A percentile compares a stretch with the other conserved stretches of the same genome.
Conservation (phyloP, 2,888 invertebrate genomes). For the Pyralis farinalis region DNA sequence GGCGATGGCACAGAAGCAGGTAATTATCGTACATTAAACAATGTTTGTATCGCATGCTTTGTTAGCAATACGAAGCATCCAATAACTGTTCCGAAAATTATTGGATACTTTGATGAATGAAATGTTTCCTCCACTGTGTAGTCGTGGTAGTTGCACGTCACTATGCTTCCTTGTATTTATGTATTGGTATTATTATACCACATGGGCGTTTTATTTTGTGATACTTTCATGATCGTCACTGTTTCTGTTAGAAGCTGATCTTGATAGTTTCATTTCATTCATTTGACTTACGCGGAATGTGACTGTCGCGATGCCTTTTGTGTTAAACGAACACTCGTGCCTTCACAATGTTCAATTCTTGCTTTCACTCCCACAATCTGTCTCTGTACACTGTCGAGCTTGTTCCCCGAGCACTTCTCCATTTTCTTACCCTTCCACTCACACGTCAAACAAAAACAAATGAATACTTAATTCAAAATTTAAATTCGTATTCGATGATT, state of each 20-base stretch:
- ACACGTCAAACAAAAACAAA: constrained; percentile 42
- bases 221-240: constrained; percentile 79
- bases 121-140: constrained; percentile 47
- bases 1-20: constrained; percentile 98
- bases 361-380: constrained; percentile 69
- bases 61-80: constrained; percentile 29
- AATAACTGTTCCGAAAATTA: constrained; percentile 19
- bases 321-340: constrained; percentile 55
- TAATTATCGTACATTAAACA: constrained; percentile 65
- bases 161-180: constrained; percentile 63
- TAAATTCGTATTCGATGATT: constrained; percentile 24
- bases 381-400: constrained; percentile 70
- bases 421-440: constrained; percentile 45
- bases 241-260: constrained; percentile 78
- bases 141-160: constrained; percentile 58
- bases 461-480: constrained; percentile 32
- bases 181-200: constrained; percentile 56
- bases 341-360: constrained; percentile 62
- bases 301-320: constrained; percentile 67
- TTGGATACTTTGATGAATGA: constrained; percentile 47
- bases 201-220: constrained; percentile 81
- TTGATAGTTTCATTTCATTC: constrained; percentile 78
- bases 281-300: constrained; percentile 72
- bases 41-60: constrained; percentile 37
- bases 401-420: constrained; percentile 62